Base-by-base conservation (phyloP, 2,113 vertebrate species). In the Sander lucioperca region DNA sequence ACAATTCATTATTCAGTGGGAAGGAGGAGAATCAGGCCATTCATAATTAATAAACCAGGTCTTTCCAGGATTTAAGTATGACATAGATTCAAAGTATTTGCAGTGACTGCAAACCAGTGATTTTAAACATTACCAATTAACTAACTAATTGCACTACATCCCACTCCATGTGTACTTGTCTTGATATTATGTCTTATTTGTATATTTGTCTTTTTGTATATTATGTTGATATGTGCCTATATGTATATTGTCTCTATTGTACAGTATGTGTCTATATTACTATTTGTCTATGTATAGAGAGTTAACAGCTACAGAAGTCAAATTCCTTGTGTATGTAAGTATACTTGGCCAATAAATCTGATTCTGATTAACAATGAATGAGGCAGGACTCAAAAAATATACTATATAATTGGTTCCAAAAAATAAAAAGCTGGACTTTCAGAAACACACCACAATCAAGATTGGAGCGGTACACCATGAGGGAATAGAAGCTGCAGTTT, bases 1-100 rank as follows among this genome's bases (percentile, higher is more conserved):
- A 61, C 73, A 80, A 79, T 79, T 66, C 74, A 81, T 71, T 82
- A 70, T 73, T 77, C 53, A 71, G 68, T 8, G 1, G 43, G 64
- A 58, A 48, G 68, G 58, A 80, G 69, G 45, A 45, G 57, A 57
- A 43, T 36, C 3, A 4, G 33, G 27, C 3, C 11, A 59, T 83
- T 73, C 16, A 74, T 68, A 66, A 77, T 57, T 73, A 54, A 70
- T 53, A 61, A 51, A 54, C 13, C 33, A 39, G 30, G 5, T 50
- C 27, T 79, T 33, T 68, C 53, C 3, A 1, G 19, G 10, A 36
- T 25, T 27, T 51, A 51, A 54, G 43, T 69, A 59, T 47, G 15
- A 54, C 36, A 69, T 1, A 30, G 62, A 68, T 58, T 59, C 13
- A 1, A 45, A 48, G 39, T 19, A 39, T 51, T 30, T 8, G 16